phyloP scores from a whole-genome alignment of 2,888 invertebrate species.

The Deilephila elpenor region DNA sequence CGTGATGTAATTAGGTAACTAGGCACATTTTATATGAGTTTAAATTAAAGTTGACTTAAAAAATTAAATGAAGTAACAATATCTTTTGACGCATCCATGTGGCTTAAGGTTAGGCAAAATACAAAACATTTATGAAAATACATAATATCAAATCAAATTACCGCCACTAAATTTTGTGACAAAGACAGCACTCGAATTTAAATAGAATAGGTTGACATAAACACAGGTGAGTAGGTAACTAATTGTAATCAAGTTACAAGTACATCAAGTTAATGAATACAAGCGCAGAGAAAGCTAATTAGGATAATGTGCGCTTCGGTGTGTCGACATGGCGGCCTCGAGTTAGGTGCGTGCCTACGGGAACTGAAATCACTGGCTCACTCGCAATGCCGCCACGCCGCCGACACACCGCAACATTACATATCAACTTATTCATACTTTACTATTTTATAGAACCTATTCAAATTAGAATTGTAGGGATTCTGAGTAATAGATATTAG shows the following conservation, averaged over 20 bases:
- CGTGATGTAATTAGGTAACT: no score
- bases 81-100: no score
- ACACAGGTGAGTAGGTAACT: slow-evolving; percentile 36
- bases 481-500: no score
- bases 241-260: slow-evolving; percentile 48
- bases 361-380: slow-evolving; percentile 64
- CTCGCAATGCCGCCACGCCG: slow-evolving; percentile 29
- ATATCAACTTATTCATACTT: neutral
- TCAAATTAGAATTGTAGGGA: no score
- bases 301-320: slow-evolving; percentile 66
- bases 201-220: neutral
- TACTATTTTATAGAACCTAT: neutral
- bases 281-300: slow-evolving; percentile 65
- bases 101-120: no score
- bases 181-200: neutral
- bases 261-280: slow-evolving; percentile 55
- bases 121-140: no score
- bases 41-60: no score
- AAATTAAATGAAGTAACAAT: no score
- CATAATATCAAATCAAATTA: neutral
- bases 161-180: neutral
- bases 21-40: no score
- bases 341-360: slow-evolving; percentile 60
- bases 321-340: slow-evolving; percentile 53
- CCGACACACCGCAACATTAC: neutral